Evolutionary conservation across 2,797 vertebrate genomes (phyloP), one percentile per base, ranked within the genome.

Genomic region (Protosalanx chinensis): DNA sequence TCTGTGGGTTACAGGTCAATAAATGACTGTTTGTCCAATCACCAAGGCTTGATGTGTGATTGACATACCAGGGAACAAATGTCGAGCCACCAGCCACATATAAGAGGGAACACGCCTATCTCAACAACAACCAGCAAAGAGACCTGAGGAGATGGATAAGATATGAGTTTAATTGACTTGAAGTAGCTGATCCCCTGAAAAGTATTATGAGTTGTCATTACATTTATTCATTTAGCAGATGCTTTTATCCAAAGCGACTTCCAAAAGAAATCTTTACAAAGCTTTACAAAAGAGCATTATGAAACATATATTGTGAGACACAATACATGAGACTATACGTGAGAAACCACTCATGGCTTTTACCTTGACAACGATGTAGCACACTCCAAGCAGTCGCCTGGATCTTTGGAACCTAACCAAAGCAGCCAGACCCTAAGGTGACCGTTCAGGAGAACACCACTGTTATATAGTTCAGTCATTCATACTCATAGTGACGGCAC

Each of bases 361-460:
- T 94, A 99, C 98, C 97, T 99, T 99, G 79, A 99, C 98, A 81
- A 99, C 98, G 79, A 99, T 99, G 82, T 99, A 99, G 92, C 97
- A 99, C 77, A 99, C 97, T 77, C 98, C 98, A 68, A 99, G 89
- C 79, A 99, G 93, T 68, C 97, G 95, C 10, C 97, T 93, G 20
- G 98, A 99, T 73, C 97, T 92, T 74, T 99, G 98, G 85, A 99
- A 99, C 87, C 96, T 93, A 77, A 99, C 95, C 79, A 99, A 90
- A 27, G 97, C 97, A 60, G 98, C 98, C 76, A 99, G 90, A 33
- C 96, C 97, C 97, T 99, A 80, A 62, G 76, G 46, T 67, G 4
- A 35, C 41, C n/a, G 85, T 96, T 91, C 95, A 96, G 94, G 92
- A 94, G 91, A 87, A 76, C 51, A 56, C 51, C 10, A 46, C 41